Percentiles rank a stretch among this genome's conserved stretches.
Evolutionary conservation across 2,113 vertebrate genomes (phyloP).

Genomic region (Ifrita kowaldi): DNA sequence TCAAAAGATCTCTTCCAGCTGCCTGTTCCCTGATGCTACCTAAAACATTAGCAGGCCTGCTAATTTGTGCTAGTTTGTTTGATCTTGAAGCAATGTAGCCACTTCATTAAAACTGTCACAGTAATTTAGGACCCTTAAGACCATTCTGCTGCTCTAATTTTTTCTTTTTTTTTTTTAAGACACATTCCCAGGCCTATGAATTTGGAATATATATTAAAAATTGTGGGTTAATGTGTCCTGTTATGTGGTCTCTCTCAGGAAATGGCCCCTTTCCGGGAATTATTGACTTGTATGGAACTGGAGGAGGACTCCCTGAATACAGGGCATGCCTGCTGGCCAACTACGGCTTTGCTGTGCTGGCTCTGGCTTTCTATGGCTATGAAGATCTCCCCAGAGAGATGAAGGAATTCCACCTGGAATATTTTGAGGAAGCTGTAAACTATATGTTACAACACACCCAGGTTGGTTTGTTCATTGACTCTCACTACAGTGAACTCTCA

Average conservation of each 20-base stretch:
- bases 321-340: slow-evolving; percentile 83
- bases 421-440: slow-evolving; percentile 84
- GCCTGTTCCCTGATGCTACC: background rate
- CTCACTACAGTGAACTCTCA: background rate
- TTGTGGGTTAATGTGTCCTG: background rate
- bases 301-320: slow-evolving; percentile 78
- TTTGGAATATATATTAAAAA: background rate
- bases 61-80: background rate
- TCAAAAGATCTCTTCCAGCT: background rate
- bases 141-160: background rate
- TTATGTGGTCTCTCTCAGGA: slow-evolving; percentile 55
- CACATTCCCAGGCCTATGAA: background rate
- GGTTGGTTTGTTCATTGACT: slow-evolving; percentile 39
- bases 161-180: background rate
- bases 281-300: slow-evolving; percentile 77
- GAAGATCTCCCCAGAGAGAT: slow-evolving; percentile 76
- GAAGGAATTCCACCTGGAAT: slow-evolving; percentile 76
- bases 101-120: background rate
- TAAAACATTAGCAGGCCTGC: background rate
- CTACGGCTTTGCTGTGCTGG: slow-evolving; percentile 80
- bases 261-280: slow-evolving; percentile 80
- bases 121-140: background rate
- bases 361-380: slow-evolving; percentile 76
- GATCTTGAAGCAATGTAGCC: background rate
- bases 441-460: slow-evolving; percentile 71